Percentiles rank a stretch among this genome's conserved stretches.
Conservation (phyloP, 2,888 invertebrate species). For the Hymenopus coronatus region DNA sequence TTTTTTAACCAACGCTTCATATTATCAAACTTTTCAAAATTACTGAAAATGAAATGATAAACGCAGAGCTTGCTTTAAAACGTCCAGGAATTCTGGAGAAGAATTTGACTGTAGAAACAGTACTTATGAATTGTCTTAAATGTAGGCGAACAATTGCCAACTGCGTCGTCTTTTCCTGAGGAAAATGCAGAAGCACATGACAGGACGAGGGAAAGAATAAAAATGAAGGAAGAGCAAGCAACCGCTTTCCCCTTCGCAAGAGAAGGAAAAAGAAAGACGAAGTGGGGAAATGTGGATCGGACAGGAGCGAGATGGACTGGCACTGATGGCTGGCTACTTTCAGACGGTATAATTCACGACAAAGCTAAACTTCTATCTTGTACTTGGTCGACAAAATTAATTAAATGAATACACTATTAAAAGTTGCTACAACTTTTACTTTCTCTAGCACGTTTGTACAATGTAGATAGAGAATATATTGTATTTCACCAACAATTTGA, state of each 20-base stretch:
- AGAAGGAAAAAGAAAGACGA: constrained; percentile 14
- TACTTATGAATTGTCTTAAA: too few species aligned
- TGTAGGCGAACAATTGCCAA: too few species aligned
- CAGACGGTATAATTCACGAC: background rate
- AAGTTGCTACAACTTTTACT: too few species aligned
- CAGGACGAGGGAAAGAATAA: background rate
- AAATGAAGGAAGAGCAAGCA: background rate
- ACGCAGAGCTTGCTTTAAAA: too few species aligned
- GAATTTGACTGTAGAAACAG: too few species aligned
- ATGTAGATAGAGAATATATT: too few species aligned
- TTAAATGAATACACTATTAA: background rate
- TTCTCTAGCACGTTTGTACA: too few species aligned
- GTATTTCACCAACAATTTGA: too few species aligned
- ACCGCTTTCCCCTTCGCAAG: background rate
- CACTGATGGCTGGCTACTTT: background rate
- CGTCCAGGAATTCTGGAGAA: too few species aligned
- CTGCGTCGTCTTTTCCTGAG: background rate
- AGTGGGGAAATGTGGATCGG: constrained; percentile 13
- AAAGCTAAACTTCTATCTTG: background rate
- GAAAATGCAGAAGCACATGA: background rate
- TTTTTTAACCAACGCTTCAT: too few species aligned
- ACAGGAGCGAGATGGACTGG: background rate
- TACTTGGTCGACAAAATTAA: background rate
- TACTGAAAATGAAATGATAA: too few species aligned
- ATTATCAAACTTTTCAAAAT: too few species aligned